Base-by-base conservation (phyloP, 2,113 vertebrate genomes). In the Heterocephalus glaber region DNA sequence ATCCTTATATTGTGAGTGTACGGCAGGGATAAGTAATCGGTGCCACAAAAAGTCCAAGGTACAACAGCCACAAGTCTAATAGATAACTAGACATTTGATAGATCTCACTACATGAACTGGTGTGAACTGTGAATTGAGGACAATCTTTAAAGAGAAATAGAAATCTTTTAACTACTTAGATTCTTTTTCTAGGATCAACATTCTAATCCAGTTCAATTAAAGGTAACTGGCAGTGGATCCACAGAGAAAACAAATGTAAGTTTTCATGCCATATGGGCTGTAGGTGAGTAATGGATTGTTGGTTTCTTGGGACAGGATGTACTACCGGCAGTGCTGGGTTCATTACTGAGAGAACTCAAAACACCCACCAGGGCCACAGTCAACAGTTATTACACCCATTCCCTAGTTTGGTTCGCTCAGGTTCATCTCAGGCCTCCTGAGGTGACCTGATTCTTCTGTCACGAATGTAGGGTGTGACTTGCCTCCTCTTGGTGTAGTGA, bases 371-470 rank as follows among this genome's bases (percentile, higher is more conserved):
- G 84, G 95, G 80, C 89, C 63, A 85, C 47, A 87, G 85, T 41
- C 76, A 72, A 89, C 56, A 86, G 54, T 83, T 76, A 90, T 74
- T 96, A 96, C 92, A 95, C 83, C 90, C 76, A 44, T 84, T 96
- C 90, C 92, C 92, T 83, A 49, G 49, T 90, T 77, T 35, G 14
- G 82, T 88, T 94, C 61, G 85, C 47, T n/a, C 24, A 63, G 91
- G 70, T 60, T 83, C 89, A 61, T 74, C 91, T 52, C 9, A 83
- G 66, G 7, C 33, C 41, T 97, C 41, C 72, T 79, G 77, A 79
- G 74, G 77, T 95, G 84, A 93, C 88, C 92, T 52, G 68, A 61
- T 93, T 96, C 63, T 95, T 54, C 38, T 28, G 63, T 81, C 13
- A 0, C 65, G 49, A 88, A 81, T 41, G 19, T 84, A 7, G 58